Conservation (phyloP, 1,140 invertebrate species). For the Chrysomallon squamiferum region DNA sequence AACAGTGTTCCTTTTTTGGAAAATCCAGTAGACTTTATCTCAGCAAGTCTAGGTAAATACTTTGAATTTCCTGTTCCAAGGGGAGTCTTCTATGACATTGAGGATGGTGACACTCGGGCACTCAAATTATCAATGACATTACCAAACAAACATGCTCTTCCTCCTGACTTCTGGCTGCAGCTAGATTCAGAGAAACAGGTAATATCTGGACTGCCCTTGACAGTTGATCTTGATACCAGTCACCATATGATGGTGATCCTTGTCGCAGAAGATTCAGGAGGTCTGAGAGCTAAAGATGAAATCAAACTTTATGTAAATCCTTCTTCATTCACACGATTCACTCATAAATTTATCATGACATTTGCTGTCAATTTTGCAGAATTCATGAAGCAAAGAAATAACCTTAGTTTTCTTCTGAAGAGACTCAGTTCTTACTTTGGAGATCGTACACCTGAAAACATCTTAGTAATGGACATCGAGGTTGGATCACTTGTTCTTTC, state of each 20-base stretch:
- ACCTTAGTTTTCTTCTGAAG: slow-evolving; percentile 18
- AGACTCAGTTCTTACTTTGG: slow-evolving; percentile 14
- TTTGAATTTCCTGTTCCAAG: slow-evolving; percentile 20
- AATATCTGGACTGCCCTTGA: not conserved
- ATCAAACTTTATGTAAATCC: slow-evolving; percentile 22
- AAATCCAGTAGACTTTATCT: slow-evolving; percentile 12
- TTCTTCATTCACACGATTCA: slow-evolving; percentile 7
- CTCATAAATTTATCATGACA: slow-evolving; percentile 18
- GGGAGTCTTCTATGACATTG: slow-evolving; percentile 27
- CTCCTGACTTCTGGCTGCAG: slow-evolving; percentile 21
- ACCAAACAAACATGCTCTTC: slow-evolving; percentile 2
- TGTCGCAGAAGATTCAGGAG: slow-evolving; percentile 15
- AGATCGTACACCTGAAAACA: slow-evolving; percentile 7
- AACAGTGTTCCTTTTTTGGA: slow-evolving; percentile 15
- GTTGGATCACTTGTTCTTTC: slow-evolving; percentile 26
- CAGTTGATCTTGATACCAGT: slow-evolving; percentile 6
- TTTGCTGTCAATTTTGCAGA: slow-evolving; percentile 18
- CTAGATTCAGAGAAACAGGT: slow-evolving; percentile 15
- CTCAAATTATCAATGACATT: slow-evolving; percentile 14
- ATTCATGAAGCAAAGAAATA: slow-evolving; percentile 16
- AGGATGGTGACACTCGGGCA: slow-evolving; percentile 22
- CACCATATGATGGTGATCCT: slow-evolving; percentile 7
- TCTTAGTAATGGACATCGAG: slow-evolving; percentile 18
- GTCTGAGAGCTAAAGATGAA: slow-evolving; percentile 7
- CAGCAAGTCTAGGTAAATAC: slow-evolving; percentile 8